These are phyloP conservation scores for Meiosimyza decipiens DNA, from an alignment of 2,888 invertebrate genomes.

Conservation along the genomic window DNA sequence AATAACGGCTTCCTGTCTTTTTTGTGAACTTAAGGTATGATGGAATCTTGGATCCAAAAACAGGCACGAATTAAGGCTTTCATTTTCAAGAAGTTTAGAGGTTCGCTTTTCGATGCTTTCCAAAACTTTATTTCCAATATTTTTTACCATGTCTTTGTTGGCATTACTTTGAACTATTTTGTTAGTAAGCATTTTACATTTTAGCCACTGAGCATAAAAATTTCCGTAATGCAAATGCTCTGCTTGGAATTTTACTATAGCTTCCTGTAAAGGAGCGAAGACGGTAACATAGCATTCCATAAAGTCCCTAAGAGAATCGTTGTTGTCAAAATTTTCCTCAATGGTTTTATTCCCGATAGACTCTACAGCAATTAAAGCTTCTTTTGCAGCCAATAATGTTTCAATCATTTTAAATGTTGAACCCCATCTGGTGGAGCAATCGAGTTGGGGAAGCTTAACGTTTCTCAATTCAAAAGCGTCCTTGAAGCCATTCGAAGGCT, in stretches of 20 bases:
- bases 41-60: conserved; percentile 29
- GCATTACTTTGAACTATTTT: conserved; percentile 11
- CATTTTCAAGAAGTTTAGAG: conserved; percentile 8
- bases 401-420: conserved; percentile 22
- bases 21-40: no score
- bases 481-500: conserved; percentile 16
- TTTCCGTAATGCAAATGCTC: conserved; percentile 27
- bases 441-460: conserved; percentile 24
- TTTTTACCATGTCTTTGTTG: background rate
- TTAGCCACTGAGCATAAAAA: conserved; percentile 37
- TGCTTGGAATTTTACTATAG: conserved; percentile 30
- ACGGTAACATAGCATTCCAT: conserved; percentile 10
- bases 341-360: conserved; percentile 9
- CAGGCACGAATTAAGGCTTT: conserved; percentile 17
- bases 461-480: conserved; percentile 14
- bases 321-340: conserved; percentile 24
- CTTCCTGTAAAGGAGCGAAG: conserved; percentile 21
- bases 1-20: conserved; percentile 14
- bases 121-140: conserved; percentile 21
- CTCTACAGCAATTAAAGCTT: conserved; percentile 15
- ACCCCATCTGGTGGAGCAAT: conserved; percentile 21
- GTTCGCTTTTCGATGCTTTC: conserved; percentile 8
- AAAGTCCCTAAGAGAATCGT: conserved; percentile 29
- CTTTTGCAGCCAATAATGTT: conserved; percentile 23
- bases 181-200: conserved; percentile 20